A percentile compares a stretch with the other conserved stretches of the same genome.
Evolutionary conservation across 2,888 invertebrate genomes (phyloP).

Genomic region (Tipula unca): DNA sequence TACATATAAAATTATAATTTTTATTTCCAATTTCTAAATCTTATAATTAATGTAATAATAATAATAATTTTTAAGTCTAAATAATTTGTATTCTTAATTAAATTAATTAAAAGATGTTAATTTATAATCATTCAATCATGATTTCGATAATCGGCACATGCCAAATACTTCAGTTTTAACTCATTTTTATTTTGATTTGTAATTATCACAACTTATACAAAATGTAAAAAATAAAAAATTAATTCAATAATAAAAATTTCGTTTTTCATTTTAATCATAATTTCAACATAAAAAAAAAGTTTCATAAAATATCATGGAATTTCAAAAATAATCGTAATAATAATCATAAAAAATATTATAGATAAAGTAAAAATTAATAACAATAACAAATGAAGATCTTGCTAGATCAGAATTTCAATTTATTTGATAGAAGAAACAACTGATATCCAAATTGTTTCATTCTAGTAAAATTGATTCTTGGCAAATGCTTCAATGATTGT

Average conservation of each 20-base stretch:
- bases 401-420: neutral
- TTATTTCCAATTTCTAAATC: neutral
- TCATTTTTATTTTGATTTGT: neutral
- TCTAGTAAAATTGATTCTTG: conserved; percentile 29
- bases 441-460: neutral
- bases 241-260: neutral
- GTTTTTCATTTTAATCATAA: neutral
- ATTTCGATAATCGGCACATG: neutral
- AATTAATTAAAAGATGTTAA: neutral
- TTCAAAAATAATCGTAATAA: neutral
- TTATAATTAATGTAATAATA: neutral
- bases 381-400: neutral
- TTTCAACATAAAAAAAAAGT: neutral
- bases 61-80: neutral
- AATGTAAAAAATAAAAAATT: neutral
- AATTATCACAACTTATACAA: neutral
- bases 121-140: neutral
- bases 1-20: neutral
- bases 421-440: neutral
- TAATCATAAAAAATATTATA: neutral
- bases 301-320: neutral
- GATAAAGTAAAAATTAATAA: neutral
- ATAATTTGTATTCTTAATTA: neutral
- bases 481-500: conserved; percentile 45
- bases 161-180: neutral